Evolutionary conservation across 2,113 vertebrate genomes (phyloP).

Genomic region (Pelodiscus sinensis): DNA sequence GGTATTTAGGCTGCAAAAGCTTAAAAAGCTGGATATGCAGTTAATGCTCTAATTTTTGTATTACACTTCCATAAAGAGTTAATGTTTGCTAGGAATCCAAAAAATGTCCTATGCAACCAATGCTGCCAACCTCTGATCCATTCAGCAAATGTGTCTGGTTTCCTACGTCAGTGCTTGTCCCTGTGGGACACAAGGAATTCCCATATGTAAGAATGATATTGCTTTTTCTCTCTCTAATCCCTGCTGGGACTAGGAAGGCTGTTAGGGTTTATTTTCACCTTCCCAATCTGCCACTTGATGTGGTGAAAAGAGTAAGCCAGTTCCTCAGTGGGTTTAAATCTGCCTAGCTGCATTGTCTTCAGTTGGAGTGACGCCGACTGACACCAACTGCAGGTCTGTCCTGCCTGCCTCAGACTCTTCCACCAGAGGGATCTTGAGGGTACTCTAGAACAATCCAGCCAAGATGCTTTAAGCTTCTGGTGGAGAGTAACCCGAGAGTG

Average conservation of each 20-base stretch:
- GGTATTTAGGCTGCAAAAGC: not conserved
- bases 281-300: not conserved
- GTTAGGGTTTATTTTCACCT: not conserved
- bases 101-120: accelerated
- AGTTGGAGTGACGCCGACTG: not conserved
- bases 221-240: not conserved
- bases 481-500: accelerated
- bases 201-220: not conserved
- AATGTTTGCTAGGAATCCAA: accelerated
- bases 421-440: not conserved
- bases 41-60: not conserved
- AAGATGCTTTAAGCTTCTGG: not conserved
- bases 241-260: not conserved
- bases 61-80: not conserved
- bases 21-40: not conserved
- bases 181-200: accelerated
- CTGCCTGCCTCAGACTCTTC: no score
- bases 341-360: accelerated
- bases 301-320: not conserved
- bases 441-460: not conserved
- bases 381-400: not conserved
- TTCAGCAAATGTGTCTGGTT: not conserved
- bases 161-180: not conserved
- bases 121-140: not conserved
- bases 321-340: accelerated